phyloP scores from a whole-genome alignment of 30 jellyfish, hydroid and myxozoan species.

The Hydra vulgaris region DNA sequence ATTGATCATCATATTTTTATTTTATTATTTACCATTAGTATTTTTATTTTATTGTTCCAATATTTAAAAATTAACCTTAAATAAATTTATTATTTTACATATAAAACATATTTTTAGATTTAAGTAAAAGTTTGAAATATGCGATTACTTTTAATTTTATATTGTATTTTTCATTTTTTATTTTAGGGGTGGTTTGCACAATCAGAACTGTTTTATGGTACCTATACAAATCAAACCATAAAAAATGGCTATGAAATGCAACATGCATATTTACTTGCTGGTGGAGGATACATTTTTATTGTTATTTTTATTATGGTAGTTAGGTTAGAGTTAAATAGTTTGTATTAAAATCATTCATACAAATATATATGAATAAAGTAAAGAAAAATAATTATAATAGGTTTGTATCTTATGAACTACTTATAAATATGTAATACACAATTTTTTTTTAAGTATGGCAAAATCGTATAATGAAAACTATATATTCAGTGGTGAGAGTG shows the following conservation, averaged over 20 bases:
- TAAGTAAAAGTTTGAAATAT: too few species aligned
- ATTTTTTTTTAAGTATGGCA: slow-evolving; percentile 79
- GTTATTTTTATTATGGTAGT: slow-evolving; percentile 49
- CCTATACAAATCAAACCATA: slow-evolving; percentile 42
- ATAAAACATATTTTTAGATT: too few species aligned
- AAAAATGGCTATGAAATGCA: slow-evolving; percentile 38
- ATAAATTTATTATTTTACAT: too few species aligned
- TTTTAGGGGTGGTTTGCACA: slow-evolving; percentile 70
- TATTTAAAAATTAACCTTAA: too few species aligned
- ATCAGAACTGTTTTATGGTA: slow-evolving; percentile 74
- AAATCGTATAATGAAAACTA: slow-evolving; percentile 53
- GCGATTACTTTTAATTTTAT: not conserved
- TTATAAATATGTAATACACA: not conserved
- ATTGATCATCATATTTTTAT: too few species aligned
- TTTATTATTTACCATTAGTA: too few species aligned
- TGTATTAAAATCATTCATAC: not conserved
- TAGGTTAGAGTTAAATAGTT: slow-evolving; percentile 29
- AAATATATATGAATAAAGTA: too few species aligned
- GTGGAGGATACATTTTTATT: slow-evolving; percentile 66
- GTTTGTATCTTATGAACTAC: not conserved
- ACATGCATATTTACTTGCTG: slow-evolving; percentile 64
- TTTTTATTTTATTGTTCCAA: too few species aligned
- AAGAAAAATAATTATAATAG: too few species aligned
- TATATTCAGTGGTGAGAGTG: slow-evolving; percentile 31
- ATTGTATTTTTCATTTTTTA: not conserved